Evolutionary conservation across 2,113 vertebrate species (phyloP).

Genomic region (Cynopterus brachyotis): DNA sequence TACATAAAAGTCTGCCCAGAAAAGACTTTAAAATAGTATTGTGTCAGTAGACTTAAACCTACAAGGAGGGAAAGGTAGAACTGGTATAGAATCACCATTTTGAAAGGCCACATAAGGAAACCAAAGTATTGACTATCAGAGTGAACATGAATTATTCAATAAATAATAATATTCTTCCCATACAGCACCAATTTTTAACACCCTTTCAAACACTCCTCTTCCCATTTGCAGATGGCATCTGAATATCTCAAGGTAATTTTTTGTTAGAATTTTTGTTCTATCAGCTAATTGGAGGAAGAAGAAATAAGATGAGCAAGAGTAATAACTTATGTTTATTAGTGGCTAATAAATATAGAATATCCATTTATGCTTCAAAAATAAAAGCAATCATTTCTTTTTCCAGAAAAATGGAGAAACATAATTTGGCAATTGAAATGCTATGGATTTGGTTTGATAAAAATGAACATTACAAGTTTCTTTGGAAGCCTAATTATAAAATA

Average conservation of each 20-base stretch:
- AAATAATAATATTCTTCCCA: neutral
- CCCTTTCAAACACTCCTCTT: neutral
- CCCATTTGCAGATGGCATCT: neutral
- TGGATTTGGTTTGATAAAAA: neutral
- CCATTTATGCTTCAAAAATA: conserved; percentile 10
- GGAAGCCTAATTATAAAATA: neutral
- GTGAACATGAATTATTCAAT: neutral
- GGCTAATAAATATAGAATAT: neutral
- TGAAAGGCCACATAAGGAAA: neutral
- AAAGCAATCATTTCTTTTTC: neutral
- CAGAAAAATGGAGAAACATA: neutral
- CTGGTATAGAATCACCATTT: neutral
- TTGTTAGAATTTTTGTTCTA: neutral
- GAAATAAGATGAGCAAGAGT: neutral
- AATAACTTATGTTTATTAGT: neutral
- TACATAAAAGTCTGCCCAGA: neutral
- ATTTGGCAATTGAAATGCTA: conserved; percentile 28
- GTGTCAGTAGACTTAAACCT: neutral
- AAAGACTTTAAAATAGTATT: neutral
- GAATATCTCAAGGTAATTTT: neutral
- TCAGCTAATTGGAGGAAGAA: neutral
- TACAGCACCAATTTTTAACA: neutral
- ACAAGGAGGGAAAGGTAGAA: accelerated
- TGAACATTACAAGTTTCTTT: neutral
- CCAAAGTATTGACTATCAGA: neutral